Evolutionary conservation across 1,140 invertebrate genomes (phyloP).

Genomic region (Daktulosphaira vitifoliae): DNA sequence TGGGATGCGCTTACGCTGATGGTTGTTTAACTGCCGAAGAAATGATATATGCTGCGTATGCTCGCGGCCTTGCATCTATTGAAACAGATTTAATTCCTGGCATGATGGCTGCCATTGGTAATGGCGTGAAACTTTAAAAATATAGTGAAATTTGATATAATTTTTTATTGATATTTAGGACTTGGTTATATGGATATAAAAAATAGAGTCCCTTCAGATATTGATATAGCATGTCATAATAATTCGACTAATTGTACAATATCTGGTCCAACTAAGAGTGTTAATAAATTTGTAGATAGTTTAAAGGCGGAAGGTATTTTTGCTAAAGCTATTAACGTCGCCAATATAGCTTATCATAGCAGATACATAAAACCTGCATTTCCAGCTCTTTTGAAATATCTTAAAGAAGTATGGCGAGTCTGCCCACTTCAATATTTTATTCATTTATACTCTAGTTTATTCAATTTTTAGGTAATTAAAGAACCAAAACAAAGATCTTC

Average conservation of each 20-base stretch:
- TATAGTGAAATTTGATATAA: not conserved
- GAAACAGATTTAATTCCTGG: conserved; percentile 49
- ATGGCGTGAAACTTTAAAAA: not conserved
- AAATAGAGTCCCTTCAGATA: conserved; percentile 46
- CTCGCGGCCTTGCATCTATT: conserved; percentile 52
- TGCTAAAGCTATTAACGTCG: conserved; percentile 69
- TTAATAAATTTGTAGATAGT: conserved; percentile 59
- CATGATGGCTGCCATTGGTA: conserved; percentile 51
- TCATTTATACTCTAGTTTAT: no score
- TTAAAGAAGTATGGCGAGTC: conserved; percentile 41
- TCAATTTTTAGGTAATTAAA: conserved; percentile 45
- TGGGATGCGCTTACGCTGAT: conserved; percentile 62
- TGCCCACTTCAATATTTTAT: no score
- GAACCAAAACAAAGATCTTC: conserved; percentile 47
- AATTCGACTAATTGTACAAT: conserved; percentile 55
- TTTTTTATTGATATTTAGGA: not conserved
- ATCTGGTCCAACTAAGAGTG: conserved; percentile 66
- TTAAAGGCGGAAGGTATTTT: conserved; percentile 66
- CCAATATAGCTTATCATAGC: conserved; percentile 75
- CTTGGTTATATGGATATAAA: conserved; percentile 22
- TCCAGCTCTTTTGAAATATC: conserved; percentile 45
- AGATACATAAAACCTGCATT: conserved; percentile 47
- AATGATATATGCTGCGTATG: conserved; percentile 54
- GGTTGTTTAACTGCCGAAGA: conserved; percentile 56
- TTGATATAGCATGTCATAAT: conserved; percentile 82